Conservation (phyloP, 35 echinoderm and acorn worm genomes). For the Eucidaris tribuloides region DNA sequence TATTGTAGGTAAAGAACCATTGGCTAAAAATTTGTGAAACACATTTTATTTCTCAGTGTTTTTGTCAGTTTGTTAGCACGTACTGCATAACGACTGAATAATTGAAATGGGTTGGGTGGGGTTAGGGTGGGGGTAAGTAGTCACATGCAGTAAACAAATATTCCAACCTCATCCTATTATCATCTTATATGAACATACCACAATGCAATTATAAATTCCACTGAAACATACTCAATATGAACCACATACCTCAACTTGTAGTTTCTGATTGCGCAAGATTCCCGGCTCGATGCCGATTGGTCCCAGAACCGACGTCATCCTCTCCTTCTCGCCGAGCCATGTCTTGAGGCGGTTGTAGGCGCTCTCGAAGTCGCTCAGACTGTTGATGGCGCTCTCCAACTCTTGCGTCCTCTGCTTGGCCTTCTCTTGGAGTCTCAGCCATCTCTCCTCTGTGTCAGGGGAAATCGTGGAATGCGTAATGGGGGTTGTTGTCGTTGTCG, state of each 20-base stretch:
- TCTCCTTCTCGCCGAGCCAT: slow-evolving; percentile 96
- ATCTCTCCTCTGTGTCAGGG: slow-evolving; percentile 85
- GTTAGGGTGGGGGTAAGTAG: too few relatives aligned
- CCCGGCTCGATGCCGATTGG: slow-evolving; percentile 87
- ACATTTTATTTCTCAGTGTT: too few relatives aligned
- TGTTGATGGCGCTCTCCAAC: slow-evolving; percentile 87
- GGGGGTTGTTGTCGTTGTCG: not conserved
- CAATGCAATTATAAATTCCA: too few relatives aligned
- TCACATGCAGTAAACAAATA: too few relatives aligned
- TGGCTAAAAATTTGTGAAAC: too few relatives aligned
- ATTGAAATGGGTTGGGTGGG: too few relatives aligned
- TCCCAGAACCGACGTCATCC: slow-evolving; percentile 95
- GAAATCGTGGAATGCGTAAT: not conserved
- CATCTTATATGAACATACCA: too few relatives aligned
- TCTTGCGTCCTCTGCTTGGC: slow-evolving; percentile 86
- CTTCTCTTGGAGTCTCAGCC: slow-evolving; percentile 90
- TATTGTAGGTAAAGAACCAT: too few relatives aligned
- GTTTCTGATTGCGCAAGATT: slow-evolving; percentile 92
- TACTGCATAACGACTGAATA: too few relatives aligned
- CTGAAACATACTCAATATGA: too few relatives aligned
- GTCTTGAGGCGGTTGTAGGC: slow-evolving; percentile 87
- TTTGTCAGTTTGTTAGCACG: too few relatives aligned
- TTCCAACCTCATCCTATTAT: too few relatives aligned
- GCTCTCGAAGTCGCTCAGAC: slow-evolving; percentile 90
- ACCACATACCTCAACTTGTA: slow-evolving; percentile 97